Base-by-base conservation (phyloP, 2,113 vertebrate genomes). In the Gracilinanus agilis region DNA sequence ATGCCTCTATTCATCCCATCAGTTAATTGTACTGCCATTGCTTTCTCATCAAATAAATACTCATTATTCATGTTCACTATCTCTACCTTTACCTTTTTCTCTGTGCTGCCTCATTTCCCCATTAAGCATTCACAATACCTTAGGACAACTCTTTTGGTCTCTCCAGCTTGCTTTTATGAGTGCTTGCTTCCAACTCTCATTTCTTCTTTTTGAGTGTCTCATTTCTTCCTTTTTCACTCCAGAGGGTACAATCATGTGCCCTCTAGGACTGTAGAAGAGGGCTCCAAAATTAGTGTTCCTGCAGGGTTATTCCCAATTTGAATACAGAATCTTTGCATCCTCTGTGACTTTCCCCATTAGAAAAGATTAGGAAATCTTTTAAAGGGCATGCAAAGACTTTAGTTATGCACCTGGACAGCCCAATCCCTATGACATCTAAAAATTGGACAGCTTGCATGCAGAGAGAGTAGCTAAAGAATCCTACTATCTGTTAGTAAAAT, bases 151-250 rank as follows among this genome's bases (percentile, higher is more conserved):
- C 67, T 40, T 75, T 75, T 21, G 34, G 67, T 83, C 67, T 83
- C 67, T 83, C n/a, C n/a, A 40, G 67, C 67, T 83, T 83, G 34
- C 67, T 75, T n/a, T n/a, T n/a, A 19, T 21, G 34, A 75, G 21
- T 75, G 34, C 16, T 75, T n/a, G 67, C 67, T 49, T 92, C 40
- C 0, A 0, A n/a, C 40, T 53, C n/a, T 83, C 67, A 83, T 83
- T 83, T 83, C n/a, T 83, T 40, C n/a, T 49, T 16, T 83, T 83
- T 83, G n/a, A 83, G n/a, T 83, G 67, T 16, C n/a, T 83, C 67
- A 83, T 83, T 40, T 40, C n/a, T 83, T 83, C 67, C 67, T 83
- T 83, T 40, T 34, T 83, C 67, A 40, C 67, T 83, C 67, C n/a
- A 40, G n/a, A 83, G 67, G 67, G 7, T 83, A 75, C 6, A 40